Evolutionary conservation across 2,888 invertebrate species (phyloP), one percentile per base, ranked within the genome.

Genomic region (Luffia ferchaultella): DNA sequence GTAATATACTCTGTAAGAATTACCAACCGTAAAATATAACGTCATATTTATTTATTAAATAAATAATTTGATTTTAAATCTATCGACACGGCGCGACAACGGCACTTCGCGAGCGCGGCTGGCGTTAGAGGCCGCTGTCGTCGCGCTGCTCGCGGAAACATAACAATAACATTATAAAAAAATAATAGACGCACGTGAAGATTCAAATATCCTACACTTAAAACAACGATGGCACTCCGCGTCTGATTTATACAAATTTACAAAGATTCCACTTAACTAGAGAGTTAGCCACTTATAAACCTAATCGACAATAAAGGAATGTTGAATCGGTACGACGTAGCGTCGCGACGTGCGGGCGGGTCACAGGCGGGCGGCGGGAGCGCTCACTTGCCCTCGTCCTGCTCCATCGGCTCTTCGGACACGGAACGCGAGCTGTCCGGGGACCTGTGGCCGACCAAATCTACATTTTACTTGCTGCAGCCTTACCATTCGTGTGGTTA

Each of bases 321-420:
- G 30, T 30, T 30, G 3, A 30, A 30, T 30, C 30, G 30, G 3
- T 30, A 12, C 30, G 30, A 12, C 30, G 30, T 30, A 30, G 30
- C 30, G 30, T 12, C 18, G n/a, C 43, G 30, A 49, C 42, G 18
- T 20, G 16, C 46, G 18, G 46, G 45, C 45, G 51, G 41, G 45
- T 19, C 49, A 43, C 19, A 19, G 20, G 41, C 45, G 51, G 40
- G 43, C 46, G 42, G 47, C 48, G 40, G 51, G n/a, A 42, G 7
- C 55, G 59, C 73, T 89, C 89, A 91, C 86, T 91, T 91, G 66
- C 85, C 87, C 72, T 92, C 92, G 77, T 93, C 93, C 77, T 93
- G 91, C 72, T 93, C 93, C 93, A 93, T 93, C 49, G 93, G 93
- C 78, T 93, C 93, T 65, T 90, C 91, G 53, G 90, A 88, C 68